A percentile compares a stretch with the other conserved stretches of the same genome.
phyloP scores from a whole-genome alignment of 2,113 vertebrate genomes.

The Haemorhous mexicanus region DNA sequence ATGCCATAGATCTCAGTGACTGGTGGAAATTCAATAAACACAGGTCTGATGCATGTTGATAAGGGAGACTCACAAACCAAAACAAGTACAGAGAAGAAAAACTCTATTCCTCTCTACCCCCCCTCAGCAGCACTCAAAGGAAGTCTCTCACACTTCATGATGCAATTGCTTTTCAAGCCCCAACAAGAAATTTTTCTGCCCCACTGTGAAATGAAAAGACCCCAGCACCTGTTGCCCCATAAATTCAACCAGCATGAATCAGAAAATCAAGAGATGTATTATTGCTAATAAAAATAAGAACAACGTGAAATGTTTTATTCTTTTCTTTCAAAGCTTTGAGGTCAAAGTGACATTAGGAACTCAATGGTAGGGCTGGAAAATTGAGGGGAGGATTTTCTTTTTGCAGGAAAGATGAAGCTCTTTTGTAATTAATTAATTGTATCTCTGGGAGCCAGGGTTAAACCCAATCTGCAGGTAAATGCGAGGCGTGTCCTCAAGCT shows the following conservation, averaged over 20 bases:
- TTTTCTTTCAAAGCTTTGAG: not conserved
- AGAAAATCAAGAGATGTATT: not conserved
- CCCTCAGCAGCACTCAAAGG: not conserved
- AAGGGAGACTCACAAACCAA: conserved; percentile 9
- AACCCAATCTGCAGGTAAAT: not conserved
- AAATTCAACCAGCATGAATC: not conserved
- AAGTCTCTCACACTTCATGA: not conserved
- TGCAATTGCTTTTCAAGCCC: not conserved
- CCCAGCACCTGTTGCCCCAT: not conserved
- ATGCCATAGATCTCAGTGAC: not conserved
- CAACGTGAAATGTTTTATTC: not conserved
- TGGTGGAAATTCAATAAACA: conserved; percentile 19
- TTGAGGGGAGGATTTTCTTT: not conserved
- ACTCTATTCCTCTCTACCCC: not conserved
- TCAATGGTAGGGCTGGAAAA: not conserved
- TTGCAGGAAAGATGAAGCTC: not conserved
- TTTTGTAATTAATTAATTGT: not conserved
- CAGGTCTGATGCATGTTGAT: not conserved
- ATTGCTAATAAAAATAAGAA: not conserved
- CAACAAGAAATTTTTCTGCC: not conserved
- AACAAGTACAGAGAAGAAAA: not conserved
- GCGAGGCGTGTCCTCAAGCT: not conserved
- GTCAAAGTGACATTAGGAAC: not conserved
- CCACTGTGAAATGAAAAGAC: not conserved
- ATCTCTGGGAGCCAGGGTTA: not conserved